phyloP scores from a whole-genome alignment of 1,140 invertebrate genomes.

The Lamellibrachia luymesi region DNA sequence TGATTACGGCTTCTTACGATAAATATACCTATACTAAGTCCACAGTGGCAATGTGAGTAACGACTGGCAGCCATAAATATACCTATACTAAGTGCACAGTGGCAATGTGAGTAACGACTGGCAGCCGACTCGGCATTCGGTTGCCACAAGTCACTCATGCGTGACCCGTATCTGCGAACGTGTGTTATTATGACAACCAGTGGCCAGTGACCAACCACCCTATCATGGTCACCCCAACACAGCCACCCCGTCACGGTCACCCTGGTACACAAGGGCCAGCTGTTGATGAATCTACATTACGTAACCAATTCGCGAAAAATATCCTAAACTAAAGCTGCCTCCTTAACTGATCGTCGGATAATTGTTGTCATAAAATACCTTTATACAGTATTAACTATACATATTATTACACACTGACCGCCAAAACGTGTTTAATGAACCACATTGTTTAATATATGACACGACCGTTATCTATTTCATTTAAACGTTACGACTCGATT shows the following conservation, averaged over 20 bases:
- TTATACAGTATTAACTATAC: background rate
- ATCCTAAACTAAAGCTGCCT: background rate
- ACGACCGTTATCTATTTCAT: background rate
- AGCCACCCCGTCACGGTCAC: background rate
- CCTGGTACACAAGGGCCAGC: background rate
- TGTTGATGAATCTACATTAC: background rate
- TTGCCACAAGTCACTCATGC: background rate
- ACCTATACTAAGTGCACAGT: background rate
- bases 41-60: too few relatives aligned
- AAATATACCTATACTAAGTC: background rate
- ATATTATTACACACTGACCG: background rate
- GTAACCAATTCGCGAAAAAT: background rate
- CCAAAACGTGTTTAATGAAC: background rate
- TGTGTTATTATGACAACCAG: background rate
- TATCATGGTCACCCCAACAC: background rate
- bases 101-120: too few relatives aligned
- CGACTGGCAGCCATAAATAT: too few relatives aligned
- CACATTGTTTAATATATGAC: background rate
- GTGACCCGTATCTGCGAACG: background rate
- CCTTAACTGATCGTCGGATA: background rate
- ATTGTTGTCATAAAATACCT: background rate
- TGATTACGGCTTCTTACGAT: background rate
- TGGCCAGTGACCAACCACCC: background rate
- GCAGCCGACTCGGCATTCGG: too few relatives aligned
- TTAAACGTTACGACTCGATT: background rate